phyloP scores from a whole-genome alignment of 2,113 vertebrate genomes.

The Ptyas mucosa region DNA sequence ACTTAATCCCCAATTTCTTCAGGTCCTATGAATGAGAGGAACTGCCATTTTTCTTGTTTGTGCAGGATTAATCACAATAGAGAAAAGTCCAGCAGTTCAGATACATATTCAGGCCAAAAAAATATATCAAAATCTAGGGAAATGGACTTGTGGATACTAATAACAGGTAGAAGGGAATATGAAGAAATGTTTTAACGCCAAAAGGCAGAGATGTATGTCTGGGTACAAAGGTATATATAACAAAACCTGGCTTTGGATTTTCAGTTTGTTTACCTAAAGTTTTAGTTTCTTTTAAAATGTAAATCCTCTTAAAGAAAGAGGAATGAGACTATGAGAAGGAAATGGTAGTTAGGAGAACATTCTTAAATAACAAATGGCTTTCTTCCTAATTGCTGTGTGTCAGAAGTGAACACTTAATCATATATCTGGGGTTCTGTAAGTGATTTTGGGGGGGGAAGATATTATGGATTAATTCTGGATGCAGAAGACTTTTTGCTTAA shows the following conservation, averaged over 20 bases:
- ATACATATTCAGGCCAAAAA: not conserved
- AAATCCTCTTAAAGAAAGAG: not conserved
- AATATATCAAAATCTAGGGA: not conserved
- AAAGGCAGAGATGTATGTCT: not conserved
- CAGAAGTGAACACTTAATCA: not conserved
- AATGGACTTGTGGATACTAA: not conserved
- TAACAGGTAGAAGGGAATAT: not conserved
- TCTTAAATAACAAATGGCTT: not conserved
- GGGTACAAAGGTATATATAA: not conserved
- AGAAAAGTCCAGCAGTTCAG: not conserved
- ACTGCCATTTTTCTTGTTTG: not conserved
- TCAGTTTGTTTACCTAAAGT: not conserved
- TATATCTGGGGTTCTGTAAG: not conserved
- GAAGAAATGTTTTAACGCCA: not conserved
- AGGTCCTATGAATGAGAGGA: not conserved
- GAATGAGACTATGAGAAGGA: not conserved
- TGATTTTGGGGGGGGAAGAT: not conserved
- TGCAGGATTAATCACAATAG: not conserved
- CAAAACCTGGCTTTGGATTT: not conserved
- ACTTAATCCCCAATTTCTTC: not conserved
- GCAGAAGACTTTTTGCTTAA: not conserved
- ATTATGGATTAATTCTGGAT: not conserved
- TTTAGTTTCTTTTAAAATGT: not conserved
- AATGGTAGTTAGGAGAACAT: too few relatives aligned
- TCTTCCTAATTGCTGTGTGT: not conserved